Percentiles rank a stretch among this genome's conserved stretches.
Conservation (phyloP, 2,888 invertebrate species). For the Cephus sareptanus region DNA sequence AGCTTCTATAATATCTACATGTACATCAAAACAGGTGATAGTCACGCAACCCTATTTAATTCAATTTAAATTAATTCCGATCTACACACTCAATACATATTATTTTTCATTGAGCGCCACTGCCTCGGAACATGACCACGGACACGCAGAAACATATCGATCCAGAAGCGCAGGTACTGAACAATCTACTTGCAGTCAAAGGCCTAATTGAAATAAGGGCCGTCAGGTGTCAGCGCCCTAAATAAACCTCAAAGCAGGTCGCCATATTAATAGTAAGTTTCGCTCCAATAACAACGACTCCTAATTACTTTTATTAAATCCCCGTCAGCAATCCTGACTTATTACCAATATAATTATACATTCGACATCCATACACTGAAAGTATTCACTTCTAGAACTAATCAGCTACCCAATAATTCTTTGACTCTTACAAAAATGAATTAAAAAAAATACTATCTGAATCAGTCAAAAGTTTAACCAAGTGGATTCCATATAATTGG, state of each 20-base stretch:
- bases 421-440: not conserved
- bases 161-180: not conserved
- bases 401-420: not conserved
- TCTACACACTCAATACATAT: not conserved
- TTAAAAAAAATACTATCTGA: not conserved
- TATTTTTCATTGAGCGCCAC: not conserved
- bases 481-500: not conserved
- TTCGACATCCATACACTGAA: not conserved
- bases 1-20: too few species aligned
- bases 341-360: not conserved
- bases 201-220: not conserved
- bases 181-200: not conserved
- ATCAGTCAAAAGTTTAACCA: not conserved
- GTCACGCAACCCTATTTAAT: not conserved
- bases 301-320: not conserved
- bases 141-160: not conserved
- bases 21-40: too few species aligned
- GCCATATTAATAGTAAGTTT: not conserved
- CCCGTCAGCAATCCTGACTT: not conserved
- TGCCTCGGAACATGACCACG: not conserved
- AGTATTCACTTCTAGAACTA: not conserved
- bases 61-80: not conserved
- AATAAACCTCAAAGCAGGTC: not conserved
- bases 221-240: not conserved
- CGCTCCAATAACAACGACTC: not conserved